A percentile compares a stretch with the other conserved stretches of the same genome.
These are phyloP conservation scores for Drosophila quasianomalipes DNA, from an alignment of 2,888 invertebrate species.

Conservation along the genomic window DNA sequence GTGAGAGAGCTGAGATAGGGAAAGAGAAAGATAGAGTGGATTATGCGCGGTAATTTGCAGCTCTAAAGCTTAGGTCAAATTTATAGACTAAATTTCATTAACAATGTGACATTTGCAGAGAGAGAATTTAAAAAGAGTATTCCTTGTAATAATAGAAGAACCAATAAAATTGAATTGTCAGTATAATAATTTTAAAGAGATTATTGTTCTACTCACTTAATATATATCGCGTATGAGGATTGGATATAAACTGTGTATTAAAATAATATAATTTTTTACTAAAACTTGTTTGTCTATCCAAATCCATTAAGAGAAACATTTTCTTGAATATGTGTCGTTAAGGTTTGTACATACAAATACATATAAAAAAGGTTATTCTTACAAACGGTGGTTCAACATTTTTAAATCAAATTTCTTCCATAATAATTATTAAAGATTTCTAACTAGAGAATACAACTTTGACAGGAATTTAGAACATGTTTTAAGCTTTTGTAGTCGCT, in stretches of 20 bases:
- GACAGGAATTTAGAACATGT: not conserved
- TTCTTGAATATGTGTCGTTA: not conserved
- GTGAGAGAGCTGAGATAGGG: not conserved
- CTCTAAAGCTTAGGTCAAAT: conserved; percentile 4
- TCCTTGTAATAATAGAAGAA: no score
- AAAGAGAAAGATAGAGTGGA: not conserved
- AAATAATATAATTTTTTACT: not conserved
- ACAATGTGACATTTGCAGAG: not conserved
- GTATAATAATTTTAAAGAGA: not conserved
- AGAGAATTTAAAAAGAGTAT: not conserved
- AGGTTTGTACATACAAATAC: not conserved
- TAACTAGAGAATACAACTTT: not conserved
- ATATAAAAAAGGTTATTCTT: not conserved
- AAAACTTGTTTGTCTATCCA: not conserved
- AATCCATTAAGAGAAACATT: not conserved
- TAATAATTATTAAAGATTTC: not conserved
- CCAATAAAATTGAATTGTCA: not conserved
- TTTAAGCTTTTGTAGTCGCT: not conserved
- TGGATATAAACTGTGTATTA: not conserved
- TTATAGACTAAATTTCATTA: not conserved
- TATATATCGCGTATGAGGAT: not conserved
- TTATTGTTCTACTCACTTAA: not conserved
- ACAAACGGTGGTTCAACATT: not conserved
- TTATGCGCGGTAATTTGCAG: not conserved
- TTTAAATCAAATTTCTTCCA: not conserved